Percentiles rank a stretch among this genome's conserved stretches.
phyloP scores from a whole-genome alignment of 2,797 vertebrate species.

The Enteromius radiatus region DNA sequence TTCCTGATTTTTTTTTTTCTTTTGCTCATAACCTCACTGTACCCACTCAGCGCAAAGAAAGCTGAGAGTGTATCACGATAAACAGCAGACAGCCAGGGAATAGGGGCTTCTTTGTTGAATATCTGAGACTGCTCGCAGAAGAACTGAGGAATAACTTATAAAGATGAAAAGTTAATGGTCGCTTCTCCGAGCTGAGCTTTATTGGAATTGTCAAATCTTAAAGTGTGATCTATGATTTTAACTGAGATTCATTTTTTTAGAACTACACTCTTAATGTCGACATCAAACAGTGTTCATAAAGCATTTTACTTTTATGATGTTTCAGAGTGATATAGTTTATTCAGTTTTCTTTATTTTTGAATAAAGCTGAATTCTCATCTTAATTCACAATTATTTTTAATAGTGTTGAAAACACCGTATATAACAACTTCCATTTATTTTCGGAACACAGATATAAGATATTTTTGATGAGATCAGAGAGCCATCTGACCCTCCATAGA shows the following conservation, averaged over 20 bases:
- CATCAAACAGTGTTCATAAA: background rate
- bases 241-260: background rate
- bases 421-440: too few relatives aligned
- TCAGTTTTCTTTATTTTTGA: background rate
- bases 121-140: constrained; percentile 13
- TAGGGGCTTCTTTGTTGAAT: constrained; percentile 24
- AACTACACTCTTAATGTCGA: background rate
- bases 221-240: background rate
- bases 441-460: too few relatives aligned
- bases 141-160: background rate
- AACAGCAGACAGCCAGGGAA: constrained; percentile 5
- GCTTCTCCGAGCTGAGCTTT: background rate
- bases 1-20: constrained; percentile 12
- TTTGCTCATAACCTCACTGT: background rate
- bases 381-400: background rate
- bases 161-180: constrained; percentile 27
- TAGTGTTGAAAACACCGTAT: background rate
- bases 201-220: background rate
- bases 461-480: too few relatives aligned
- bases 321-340: background rate
- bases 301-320: background rate
- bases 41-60: constrained; percentile 23
- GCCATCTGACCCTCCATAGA: too few relatives aligned
- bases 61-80: background rate
- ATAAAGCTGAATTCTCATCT: background rate